Evolutionary conservation across 2,113 vertebrate genomes (phyloP).

Genomic region (Phrynocephalus versicolor): DNA sequence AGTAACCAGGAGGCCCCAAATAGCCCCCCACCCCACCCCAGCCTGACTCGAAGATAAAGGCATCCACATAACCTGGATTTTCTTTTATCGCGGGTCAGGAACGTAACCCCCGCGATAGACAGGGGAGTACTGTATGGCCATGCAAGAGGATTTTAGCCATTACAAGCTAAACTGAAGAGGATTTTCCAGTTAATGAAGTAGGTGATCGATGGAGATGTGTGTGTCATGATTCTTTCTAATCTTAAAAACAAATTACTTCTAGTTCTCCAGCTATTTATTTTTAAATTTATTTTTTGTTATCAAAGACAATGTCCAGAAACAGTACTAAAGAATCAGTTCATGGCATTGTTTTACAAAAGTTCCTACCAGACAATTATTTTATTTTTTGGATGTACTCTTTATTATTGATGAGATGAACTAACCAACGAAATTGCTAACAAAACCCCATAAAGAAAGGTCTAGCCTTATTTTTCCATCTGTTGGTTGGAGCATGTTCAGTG

Average conservation of each 20-base stretch:
- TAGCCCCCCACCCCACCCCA: no score
- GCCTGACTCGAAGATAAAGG: no score
- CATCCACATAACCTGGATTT: no score
- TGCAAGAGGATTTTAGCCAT: neutral
- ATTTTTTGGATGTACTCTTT: constrained; percentile 77
- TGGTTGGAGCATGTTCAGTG: constrained; percentile 68
- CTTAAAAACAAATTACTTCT: constrained; percentile 48
- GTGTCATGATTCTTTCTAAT: constrained; percentile 29
- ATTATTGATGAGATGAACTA: constrained; percentile 75
- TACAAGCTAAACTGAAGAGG: neutral
- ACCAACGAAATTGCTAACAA: constrained; percentile 76
- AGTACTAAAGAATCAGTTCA: constrained; percentile 82
- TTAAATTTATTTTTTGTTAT: constrained; percentile 85
- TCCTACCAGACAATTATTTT: constrained; percentile 78
- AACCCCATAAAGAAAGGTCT: constrained; percentile 66
- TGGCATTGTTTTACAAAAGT: constrained; percentile 77
- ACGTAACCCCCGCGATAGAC: no score
- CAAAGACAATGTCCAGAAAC: constrained; percentile 90
- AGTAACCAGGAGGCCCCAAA: no score
- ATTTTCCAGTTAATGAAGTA: neutral
- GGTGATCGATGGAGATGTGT: neutral
- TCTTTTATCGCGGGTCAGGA: no score
- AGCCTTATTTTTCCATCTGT: constrained; percentile 69
- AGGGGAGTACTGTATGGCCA: no score
- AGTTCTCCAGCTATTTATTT: constrained; percentile 52